Conservation (phyloP, 1,140 invertebrate genomes). For the Bicyclus anynana region DNA sequence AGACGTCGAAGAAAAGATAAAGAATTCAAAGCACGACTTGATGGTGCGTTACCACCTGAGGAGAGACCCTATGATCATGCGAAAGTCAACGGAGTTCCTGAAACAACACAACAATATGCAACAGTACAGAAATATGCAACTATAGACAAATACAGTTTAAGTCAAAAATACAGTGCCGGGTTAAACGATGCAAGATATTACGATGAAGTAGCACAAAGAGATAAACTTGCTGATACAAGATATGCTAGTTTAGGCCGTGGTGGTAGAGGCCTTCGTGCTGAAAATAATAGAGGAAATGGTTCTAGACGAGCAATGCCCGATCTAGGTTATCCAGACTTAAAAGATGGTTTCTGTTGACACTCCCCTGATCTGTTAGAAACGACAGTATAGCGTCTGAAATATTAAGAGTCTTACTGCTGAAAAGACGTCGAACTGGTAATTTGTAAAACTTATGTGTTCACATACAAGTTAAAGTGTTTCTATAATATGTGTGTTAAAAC, state of each 20-base stretch:
- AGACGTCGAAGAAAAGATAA: slow-evolving; percentile 80
- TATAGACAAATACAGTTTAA: slow-evolving; percentile 76
- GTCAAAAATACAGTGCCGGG: slow-evolving; percentile 75
- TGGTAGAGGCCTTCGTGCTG: slow-evolving; percentile 67
- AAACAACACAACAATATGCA: slow-evolving; percentile 67
- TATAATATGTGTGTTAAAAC: no score
- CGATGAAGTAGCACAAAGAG: slow-evolving; percentile 69
- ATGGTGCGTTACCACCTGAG: slow-evolving; percentile 64
- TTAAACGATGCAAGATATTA: slow-evolving; percentile 75
- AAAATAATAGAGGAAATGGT: slow-evolving; percentile 54
- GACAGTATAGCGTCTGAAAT: slow-evolving; percentile 68
- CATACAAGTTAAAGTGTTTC: not conserved
- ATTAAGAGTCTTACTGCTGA: slow-evolving; percentile 8
- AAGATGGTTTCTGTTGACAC: slow-evolving; percentile 87
- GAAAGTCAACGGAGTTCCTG: slow-evolving; percentile 74
- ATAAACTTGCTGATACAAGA: slow-evolving; percentile 67
- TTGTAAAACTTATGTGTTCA: not conserved
- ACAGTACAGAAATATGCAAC: slow-evolving; percentile 76
- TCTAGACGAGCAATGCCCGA: slow-evolving; percentile 78
- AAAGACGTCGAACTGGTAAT: not conserved
- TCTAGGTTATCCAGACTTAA: slow-evolving; percentile 80
- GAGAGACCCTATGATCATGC: slow-evolving; percentile 80
- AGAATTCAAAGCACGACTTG: slow-evolving; percentile 78
- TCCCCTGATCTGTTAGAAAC: slow-evolving; percentile 81
- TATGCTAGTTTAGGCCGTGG: slow-evolving; percentile 72